Conservation (phyloP, 2,888 invertebrate genomes). For the Isoperla grammatica region DNA sequence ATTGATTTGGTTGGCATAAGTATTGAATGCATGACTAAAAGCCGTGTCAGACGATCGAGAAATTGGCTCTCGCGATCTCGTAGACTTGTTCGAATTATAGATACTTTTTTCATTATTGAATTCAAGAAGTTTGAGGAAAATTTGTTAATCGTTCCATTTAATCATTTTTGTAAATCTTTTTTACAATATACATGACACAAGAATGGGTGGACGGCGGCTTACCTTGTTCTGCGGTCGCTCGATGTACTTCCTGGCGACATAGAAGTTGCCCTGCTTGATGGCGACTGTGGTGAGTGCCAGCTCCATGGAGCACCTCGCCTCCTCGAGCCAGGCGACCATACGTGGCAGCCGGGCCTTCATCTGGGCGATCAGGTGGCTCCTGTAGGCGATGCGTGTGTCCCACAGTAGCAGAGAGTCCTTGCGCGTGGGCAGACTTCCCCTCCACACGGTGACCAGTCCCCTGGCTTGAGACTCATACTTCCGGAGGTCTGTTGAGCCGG, state of each 20-base stretch:
- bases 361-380: constrained; percentile 34
- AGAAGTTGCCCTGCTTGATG: constrained; percentile 44
- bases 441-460: constrained; percentile 43
- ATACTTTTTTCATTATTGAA: no score
- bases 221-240: constrained; percentile 29
- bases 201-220: no score
- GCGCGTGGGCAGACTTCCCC: constrained; percentile 39
- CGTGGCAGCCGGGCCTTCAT: constrained; percentile 21
- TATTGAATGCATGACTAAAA: no score
- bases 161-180: no score
- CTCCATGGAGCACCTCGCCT: constrained; percentile 39
- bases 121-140: no score
- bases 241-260: constrained; percentile 43
- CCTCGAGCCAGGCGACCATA: constrained; percentile 32
- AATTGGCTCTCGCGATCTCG: no score
- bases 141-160: no score
- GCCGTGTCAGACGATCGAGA: no score
- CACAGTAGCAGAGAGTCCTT: constrained; percentile 47
- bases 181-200: no score
- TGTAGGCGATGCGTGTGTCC: constrained; percentile 47
- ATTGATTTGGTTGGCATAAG: no score
- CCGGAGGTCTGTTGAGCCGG: constrained; percentile 30
- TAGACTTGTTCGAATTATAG: no score
- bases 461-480: constrained; percentile 28
- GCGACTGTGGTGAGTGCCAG: constrained; percentile 47